Conservation (phyloP, 2,113 vertebrate genomes). For the Chionodraco myersi region DNA sequence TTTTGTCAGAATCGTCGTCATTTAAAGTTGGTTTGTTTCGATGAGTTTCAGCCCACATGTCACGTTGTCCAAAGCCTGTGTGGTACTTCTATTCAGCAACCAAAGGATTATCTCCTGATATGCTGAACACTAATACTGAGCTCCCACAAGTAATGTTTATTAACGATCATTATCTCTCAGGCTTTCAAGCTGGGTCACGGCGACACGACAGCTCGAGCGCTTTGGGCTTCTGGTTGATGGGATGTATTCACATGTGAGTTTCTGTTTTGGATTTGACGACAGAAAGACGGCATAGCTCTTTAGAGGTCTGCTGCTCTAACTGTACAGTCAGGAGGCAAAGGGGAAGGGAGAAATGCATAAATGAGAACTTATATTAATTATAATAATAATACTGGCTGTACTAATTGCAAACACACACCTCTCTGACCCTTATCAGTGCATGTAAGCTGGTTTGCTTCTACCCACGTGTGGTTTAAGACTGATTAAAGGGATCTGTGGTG, state of each 20-base stretch:
- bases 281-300: background rate
- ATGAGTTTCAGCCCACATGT: background rate
- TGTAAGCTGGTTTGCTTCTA: too few relatives aligned
- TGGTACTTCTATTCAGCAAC: background rate
- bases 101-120: slow-evolving; percentile 6
- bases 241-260: background rate
- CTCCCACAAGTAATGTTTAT: background rate
- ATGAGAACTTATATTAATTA: background rate
- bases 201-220: background rate
- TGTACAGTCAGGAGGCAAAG: background rate
- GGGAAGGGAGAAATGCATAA: background rate
- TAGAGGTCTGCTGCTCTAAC: background rate
- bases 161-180: background rate
- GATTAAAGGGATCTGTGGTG: background rate
- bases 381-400: too few relatives aligned
- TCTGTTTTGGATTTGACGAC: background rate
- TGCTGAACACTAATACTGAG: background rate
- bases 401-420: background rate
- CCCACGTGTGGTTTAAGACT: background rate
- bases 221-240: background rate
- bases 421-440: too few relatives aligned
- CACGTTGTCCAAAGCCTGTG: background rate
- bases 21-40: background rate
- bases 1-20: background rate
- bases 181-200: background rate